Evolutionary conservation across 1,140 invertebrate species (phyloP).

Genomic region (Papilio helenus): DNA sequence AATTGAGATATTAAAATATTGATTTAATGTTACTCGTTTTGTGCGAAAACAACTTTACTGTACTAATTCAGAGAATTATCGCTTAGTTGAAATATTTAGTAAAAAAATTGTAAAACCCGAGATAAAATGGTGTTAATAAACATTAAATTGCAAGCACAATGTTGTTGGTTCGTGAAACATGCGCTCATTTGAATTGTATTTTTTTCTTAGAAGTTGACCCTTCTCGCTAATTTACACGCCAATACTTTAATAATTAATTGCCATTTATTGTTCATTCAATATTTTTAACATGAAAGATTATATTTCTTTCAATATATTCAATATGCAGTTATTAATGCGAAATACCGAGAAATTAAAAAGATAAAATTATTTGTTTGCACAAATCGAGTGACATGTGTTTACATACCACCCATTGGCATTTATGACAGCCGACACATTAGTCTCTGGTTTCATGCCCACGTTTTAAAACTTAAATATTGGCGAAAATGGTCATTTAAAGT

Average conservation of each 20-base stretch:
- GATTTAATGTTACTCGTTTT: too few species aligned
- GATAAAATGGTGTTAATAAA: not conserved
- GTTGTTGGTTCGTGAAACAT: not conserved
- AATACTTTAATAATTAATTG: not conserved
- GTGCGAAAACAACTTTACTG: too few species aligned
- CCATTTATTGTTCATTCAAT: not conserved
- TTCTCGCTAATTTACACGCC: not conserved
- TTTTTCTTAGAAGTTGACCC: not conserved
- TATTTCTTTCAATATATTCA: not conserved
- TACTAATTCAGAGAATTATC: too few species aligned
- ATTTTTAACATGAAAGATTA: not conserved
- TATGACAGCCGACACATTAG: constrained; percentile 24
- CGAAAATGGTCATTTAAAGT: not conserved
- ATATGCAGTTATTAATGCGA: not conserved
- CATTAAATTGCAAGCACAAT: not conserved
- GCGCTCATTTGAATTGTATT: not conserved
- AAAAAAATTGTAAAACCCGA: not conserved
- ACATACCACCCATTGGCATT: constrained; percentile 14
- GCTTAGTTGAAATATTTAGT: not conserved
- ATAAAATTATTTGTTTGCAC: constrained; percentile 1
- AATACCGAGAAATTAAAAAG: constrained; percentile 13
- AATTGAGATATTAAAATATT: too few species aligned
- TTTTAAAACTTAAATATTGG: not conserved
- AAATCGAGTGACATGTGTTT: constrained; percentile 18
- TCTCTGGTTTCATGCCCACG: not conserved